phyloP scores from a whole-genome alignment of 1,140 invertebrate genomes.

The Hesperophylax magnus region DNA sequence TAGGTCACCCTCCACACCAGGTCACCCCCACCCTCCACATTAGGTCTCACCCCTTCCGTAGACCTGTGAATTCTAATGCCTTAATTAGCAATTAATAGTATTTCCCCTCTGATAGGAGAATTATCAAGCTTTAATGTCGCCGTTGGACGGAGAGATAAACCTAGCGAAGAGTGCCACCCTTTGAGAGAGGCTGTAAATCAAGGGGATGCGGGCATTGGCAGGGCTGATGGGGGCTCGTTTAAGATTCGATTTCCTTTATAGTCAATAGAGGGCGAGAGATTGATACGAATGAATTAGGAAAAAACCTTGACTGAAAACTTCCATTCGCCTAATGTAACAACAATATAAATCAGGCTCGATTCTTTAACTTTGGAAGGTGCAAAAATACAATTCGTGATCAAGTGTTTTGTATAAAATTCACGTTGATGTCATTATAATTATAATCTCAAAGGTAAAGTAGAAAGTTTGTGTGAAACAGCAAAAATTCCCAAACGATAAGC shows the following conservation, averaged over 20 bases:
- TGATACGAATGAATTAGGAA: not conserved
- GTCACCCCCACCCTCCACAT: not conserved
- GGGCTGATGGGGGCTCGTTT: constrained; percentile 29
- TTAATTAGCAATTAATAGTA: constrained; percentile 59
- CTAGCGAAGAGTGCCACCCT: not conserved
- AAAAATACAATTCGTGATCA: no score
- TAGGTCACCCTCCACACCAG: not conserved
- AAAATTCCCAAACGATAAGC: no score
- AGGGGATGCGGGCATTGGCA: constrained; percentile 15
- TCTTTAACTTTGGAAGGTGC: no score
- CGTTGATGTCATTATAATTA: no score
- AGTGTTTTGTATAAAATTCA: no score
- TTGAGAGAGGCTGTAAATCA: constrained; percentile 23
- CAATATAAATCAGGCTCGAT: no score
- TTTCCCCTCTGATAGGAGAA: constrained; percentile 54
- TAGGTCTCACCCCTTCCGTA: not conserved
- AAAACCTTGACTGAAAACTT: not conserved
- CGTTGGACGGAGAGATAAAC: constrained; percentile 5
- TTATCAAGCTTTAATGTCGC: constrained; percentile 47
- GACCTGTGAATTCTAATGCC: constrained; percentile 56
- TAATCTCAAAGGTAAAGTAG: no score
- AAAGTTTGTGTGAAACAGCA: no score
- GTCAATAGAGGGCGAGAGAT: constrained; percentile 17
- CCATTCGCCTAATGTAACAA: no score
- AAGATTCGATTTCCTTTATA: constrained; percentile 36